Percentiles rank a stretch among this genome's conserved stretches.
Evolutionary conservation across 2,888 invertebrate genomes (phyloP).

Genomic region (Coleophora deauratella): DNA sequence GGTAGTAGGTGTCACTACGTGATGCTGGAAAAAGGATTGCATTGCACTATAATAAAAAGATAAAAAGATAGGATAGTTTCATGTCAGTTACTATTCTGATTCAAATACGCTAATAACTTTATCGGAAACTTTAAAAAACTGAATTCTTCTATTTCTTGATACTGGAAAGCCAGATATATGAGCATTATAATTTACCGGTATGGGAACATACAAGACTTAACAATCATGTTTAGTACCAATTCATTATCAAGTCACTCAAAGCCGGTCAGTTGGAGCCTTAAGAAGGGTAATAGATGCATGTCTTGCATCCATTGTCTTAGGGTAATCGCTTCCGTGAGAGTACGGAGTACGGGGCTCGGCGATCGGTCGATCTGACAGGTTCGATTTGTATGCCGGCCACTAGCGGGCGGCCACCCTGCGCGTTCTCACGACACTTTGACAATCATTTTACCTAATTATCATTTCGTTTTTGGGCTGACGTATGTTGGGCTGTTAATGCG

Average conservation of each 20-base stretch:
- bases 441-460: conserved; percentile 58
- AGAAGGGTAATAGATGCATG: conserved; percentile 69
- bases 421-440: conserved; percentile 54
- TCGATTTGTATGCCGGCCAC: conserved; percentile 57
- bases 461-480: conserved; percentile 36
- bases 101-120: conserved; percentile 5
- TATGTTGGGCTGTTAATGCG: too few species aligned
- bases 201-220: too few species aligned
- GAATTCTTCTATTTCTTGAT: too few species aligned
- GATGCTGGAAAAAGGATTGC: too few species aligned
- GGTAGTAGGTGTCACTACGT: too few species aligned
- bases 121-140: background rate
- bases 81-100: too few species aligned
- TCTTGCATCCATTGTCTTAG: conserved; percentile 66
- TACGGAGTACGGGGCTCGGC: conserved; percentile 29
- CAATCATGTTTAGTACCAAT: conserved; percentile 23
- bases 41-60: too few species aligned
- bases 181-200: too few species aligned
- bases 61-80: too few species aligned
- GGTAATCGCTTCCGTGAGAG: conserved; percentile 71
- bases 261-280: conserved; percentile 47
- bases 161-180: too few species aligned
- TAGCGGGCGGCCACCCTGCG: conserved; percentile 46
- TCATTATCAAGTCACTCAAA: conserved; percentile 43
- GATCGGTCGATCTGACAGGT: conserved; percentile 48